phyloP scores from a whole-genome alignment of 2,888 invertebrate species.

The Dicranocentrus wangi region DNA sequence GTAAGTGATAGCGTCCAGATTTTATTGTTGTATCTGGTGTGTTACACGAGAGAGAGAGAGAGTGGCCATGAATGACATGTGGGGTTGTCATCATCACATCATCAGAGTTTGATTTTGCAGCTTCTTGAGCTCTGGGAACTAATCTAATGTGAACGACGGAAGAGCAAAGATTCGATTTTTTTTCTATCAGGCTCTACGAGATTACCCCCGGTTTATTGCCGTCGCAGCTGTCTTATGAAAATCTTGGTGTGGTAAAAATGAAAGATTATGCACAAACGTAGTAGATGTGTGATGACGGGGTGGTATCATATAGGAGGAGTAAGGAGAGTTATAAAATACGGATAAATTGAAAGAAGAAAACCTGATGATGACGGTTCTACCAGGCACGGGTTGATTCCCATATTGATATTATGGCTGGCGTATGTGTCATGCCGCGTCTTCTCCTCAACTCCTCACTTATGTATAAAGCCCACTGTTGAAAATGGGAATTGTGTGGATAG shows the following conservation, averaged over 20 bases:
- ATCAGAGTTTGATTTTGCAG: too few species aligned
- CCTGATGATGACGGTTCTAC: constrained; percentile 20
- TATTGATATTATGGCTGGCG: neutral
- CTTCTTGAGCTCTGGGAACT: too few species aligned
- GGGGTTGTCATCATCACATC: too few species aligned
- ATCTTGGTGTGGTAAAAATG: neutral
- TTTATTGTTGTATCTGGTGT: too few species aligned
- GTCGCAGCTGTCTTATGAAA: constrained; percentile 17
- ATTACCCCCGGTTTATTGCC: neutral
- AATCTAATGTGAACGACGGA: neutral
- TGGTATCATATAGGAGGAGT: constrained; percentile 1
- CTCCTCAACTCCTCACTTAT: neutral
- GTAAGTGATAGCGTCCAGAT: too few species aligned
- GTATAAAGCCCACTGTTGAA: neutral
- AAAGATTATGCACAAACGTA: neutral
- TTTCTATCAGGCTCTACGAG: neutral
- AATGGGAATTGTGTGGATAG: constrained; percentile 1
- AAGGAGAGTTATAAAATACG: neutral
- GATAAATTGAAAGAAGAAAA: constrained; percentile 19
- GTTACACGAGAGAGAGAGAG: too few species aligned
- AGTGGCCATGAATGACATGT: too few species aligned
- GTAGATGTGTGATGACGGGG: neutral
- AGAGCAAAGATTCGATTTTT: constrained; percentile 11
- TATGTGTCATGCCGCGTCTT: neutral
- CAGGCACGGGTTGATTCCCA: constrained; percentile 8